These are phyloP conservation scores for Crematogaster levior DNA, from an alignment of 2,888 invertebrate species.

Conservation along the genomic window DNA sequence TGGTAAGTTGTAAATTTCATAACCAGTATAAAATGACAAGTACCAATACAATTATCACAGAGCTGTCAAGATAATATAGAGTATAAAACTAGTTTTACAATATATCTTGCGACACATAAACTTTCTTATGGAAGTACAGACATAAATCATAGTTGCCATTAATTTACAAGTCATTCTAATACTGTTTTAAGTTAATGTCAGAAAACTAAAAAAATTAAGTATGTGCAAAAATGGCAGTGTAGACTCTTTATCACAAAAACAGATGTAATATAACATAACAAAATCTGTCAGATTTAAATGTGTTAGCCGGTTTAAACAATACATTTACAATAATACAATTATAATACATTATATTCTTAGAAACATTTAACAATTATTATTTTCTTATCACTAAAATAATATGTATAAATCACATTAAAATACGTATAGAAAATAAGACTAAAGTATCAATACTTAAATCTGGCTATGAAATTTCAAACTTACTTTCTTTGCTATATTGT, in stretches of 20 bases:
- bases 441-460: constrained; percentile 56
- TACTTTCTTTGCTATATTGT: constrained; percentile 58
- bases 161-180: background rate
- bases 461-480: constrained; percentile 70
- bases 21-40: constrained; percentile 52
- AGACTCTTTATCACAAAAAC: constrained; percentile 24
- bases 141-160: background rate
- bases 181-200: background rate
- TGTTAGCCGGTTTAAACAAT: constrained; percentile 5
- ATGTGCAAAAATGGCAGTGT: constrained; percentile 41
- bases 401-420: constrained; percentile 44
- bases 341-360: constrained; percentile 1
- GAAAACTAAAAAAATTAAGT: background rate
- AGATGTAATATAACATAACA: background rate
- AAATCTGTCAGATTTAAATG: constrained; percentile 12
- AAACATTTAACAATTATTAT: constrained; percentile 41
- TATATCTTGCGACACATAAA: constrained; percentile 3
- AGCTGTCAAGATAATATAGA: constrained; percentile 46
- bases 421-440: constrained; percentile 56
- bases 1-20: constrained; percentile 55
- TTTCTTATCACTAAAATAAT: constrained; percentile 20
- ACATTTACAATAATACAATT: constrained; percentile 7
- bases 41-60: constrained; percentile 56
- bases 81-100: constrained; percentile 18
- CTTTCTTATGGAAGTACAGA: constrained; percentile 13